Percentiles rank a stretch among this genome's conserved stretches.
phyloP scores from a whole-genome alignment of 2,888 invertebrate genomes.

The Phortica okadai region DNA sequence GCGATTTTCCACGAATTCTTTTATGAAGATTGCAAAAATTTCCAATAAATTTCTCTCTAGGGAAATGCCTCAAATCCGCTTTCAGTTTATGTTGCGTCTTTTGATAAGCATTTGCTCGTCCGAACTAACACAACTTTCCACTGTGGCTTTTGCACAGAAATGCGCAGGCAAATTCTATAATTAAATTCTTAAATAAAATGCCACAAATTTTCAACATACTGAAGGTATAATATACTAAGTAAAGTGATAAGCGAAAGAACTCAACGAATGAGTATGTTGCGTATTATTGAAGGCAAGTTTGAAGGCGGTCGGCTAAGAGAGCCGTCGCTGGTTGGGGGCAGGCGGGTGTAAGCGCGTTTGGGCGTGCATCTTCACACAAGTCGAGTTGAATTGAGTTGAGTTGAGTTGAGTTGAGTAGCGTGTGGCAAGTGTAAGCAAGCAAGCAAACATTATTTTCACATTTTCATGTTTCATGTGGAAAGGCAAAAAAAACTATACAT shows the following conservation, averaged over 20 bases:
- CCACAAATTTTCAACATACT: slow-evolving; percentile 18
- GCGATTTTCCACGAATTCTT: no score
- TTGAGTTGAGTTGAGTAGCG: neutral
- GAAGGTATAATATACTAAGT: neutral
- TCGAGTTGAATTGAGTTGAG: neutral
- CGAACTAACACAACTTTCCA: no score
- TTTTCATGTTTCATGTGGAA: slow-evolving; percentile 16
- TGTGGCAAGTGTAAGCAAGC: slow-evolving; percentile 6
- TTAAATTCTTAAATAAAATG: slow-evolving; percentile 22
- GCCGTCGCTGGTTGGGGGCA: neutral
- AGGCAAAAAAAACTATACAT: neutral
- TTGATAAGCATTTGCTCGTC: no score
- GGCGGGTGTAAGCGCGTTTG: no score
- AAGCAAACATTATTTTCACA: slow-evolving; percentile 24
- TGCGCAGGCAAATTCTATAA: slow-evolving; percentile 6
- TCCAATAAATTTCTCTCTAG: no score
- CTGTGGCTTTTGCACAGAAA: neutral
- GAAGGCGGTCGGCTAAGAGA: neutral
- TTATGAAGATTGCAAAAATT: no score
- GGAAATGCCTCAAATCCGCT: no score
- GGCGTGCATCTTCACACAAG: neutral
- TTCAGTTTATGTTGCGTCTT: no score
- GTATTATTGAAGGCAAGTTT: neutral
- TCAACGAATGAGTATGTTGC: neutral
- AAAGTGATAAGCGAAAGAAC: neutral